Percentiles rank a stretch among this genome's conserved stretches.
Evolutionary conservation across 2,888 invertebrate genomes (phyloP).

Genomic region (Tuta absoluta): DNA sequence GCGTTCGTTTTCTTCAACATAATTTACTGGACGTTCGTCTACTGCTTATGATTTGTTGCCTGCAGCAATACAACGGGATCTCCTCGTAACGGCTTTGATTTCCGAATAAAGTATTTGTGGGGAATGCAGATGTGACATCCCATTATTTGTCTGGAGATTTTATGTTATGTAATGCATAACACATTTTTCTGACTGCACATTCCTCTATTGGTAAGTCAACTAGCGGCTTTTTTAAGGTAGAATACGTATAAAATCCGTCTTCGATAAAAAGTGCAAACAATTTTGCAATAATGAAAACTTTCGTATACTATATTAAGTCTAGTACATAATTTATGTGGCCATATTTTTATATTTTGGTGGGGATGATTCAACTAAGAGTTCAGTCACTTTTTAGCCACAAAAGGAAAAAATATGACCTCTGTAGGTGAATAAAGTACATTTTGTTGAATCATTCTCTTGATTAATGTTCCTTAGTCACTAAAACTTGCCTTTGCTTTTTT

Average conservation of each 20-base stretch:
- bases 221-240: not conserved
- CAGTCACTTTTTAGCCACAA: conserved; percentile 3
- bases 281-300: not conserved
- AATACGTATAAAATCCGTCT: not conserved
- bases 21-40: conserved; percentile 90
- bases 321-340: conserved; percentile 42
- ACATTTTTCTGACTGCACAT: not conserved
- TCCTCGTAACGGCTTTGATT: not conserved
- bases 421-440: not conserved
- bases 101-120: too few species aligned
- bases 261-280: not conserved
- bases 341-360: conserved; percentile 43
- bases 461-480: conserved; percentile 25
- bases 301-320: not conserved
- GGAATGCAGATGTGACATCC: too few species aligned
- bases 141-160: too few species aligned
- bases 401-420: not conserved
- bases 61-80: not conserved
- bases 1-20: conserved; percentile 90
- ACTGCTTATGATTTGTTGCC: conserved; percentile 65
- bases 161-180: not conserved
- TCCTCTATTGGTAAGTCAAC: not conserved
- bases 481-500: conserved; percentile 25
- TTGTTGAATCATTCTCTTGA: conserved; percentile 15
- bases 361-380: conserved; percentile 13